Percentiles rank a stretch among this genome's conserved stretches.
Evolutionary conservation across 2,113 vertebrate species (phyloP).

Genomic region (Bungarus multicinctus): DNA sequence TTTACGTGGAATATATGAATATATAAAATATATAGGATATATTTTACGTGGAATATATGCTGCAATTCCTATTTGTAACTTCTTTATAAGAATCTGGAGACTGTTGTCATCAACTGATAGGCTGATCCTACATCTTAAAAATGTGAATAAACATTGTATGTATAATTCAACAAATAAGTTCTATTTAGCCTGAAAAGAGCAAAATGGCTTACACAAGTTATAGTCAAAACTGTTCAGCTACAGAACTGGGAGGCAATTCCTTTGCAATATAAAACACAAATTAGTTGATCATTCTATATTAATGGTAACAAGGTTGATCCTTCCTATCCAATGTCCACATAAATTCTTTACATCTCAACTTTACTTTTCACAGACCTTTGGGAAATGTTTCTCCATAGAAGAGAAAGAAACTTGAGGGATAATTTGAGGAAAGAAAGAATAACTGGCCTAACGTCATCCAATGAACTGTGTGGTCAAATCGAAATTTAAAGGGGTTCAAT

Average conservation of each 20-base stretch:
- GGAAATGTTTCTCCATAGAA: background rate
- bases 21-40: no score
- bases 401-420: background rate
- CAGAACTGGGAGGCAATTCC: background rate
- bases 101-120: background rate
- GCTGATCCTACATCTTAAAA: background rate
- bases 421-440: background rate
- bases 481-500: background rate
- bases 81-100: background rate
- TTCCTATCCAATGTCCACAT: background rate
- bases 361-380: background rate
- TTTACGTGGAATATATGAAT: background rate
- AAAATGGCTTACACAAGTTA: background rate
- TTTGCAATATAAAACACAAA: background rate
- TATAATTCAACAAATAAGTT: background rate
- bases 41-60: background rate
- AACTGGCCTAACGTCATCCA: background rate
- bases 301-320: background rate
- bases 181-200: background rate
- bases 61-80: background rate
- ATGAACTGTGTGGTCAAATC: background rate
- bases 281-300: background rate
- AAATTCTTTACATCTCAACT: background rate
- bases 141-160: background rate
- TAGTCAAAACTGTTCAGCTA: background rate